Percentiles rank a stretch among this genome's conserved stretches.
Evolutionary conservation across 1,140 invertebrate genomes (phyloP).

Genomic region (Cherax quadricarinatus): DNA sequence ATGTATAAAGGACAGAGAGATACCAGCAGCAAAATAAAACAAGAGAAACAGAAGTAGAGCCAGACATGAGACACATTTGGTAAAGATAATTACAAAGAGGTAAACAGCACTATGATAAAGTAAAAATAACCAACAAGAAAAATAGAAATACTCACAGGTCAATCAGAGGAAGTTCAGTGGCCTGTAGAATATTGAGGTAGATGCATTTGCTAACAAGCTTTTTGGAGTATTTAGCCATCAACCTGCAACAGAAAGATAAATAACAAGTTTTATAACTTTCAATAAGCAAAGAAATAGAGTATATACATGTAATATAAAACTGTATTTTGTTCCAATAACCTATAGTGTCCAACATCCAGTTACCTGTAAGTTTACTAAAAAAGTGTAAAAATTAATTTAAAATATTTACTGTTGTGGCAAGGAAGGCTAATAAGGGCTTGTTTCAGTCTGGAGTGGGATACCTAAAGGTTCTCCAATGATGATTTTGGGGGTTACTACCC

Average conservation of each 20-base stretch:
- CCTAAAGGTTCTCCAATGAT: too few species aligned
- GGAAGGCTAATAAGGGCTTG: too few species aligned
- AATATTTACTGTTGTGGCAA: too few species aligned
- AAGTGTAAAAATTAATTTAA: too few species aligned
- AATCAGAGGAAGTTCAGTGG: slow-evolving; percentile 89
- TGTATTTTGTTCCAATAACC: too few species aligned
- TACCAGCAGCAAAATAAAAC: not conserved
- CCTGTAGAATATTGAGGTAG: slow-evolving; percentile 94
- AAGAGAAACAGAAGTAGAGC: not conserved
- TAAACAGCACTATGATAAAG: not conserved
- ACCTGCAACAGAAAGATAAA: slow-evolving; percentile 80
- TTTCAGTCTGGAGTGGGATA: too few species aligned
- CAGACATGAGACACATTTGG: not conserved
- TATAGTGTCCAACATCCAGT: too few species aligned
- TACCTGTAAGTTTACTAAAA: too few species aligned
- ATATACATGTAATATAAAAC: too few species aligned
- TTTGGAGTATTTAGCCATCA: slow-evolving; percentile 97
- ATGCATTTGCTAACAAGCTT: slow-evolving; percentile 97
- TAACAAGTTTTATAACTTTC: not conserved
- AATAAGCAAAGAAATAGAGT: not conserved
- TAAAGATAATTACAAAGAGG: not conserved
- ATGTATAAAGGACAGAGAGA: too few species aligned
- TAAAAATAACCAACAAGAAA: not conserved
- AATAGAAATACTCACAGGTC: slow-evolving; percentile 82
- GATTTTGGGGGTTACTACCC: too few species aligned